Percentiles rank a stretch among this genome's conserved stretches.
These are phyloP conservation scores for Habropoda laboriosa DNA, from an alignment of 1,140 invertebrate genomes.

Conservation along the genomic window DNA sequence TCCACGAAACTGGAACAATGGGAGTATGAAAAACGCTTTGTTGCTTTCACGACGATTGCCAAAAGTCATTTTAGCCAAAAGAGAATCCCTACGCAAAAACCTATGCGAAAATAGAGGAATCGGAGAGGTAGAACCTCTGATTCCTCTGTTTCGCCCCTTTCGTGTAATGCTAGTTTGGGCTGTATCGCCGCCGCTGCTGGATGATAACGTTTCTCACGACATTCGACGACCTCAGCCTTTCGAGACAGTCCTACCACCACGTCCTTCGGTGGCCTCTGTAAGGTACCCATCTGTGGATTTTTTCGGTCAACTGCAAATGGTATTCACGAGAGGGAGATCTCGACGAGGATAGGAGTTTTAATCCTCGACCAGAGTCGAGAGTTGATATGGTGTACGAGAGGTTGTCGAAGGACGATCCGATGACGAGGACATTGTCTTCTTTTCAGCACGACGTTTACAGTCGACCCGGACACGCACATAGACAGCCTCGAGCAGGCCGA, in stretches of 20 bases:
- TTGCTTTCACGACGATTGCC: constrained; percentile 29
- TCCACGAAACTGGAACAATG: neutral
- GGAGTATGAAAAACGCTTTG: constrained; percentile 31
- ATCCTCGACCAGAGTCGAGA: neutral
- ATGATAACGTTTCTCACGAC: constrained; percentile 34
- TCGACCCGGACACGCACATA: constrained; percentile 99
- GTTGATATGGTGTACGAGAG: constrained; percentile 53
- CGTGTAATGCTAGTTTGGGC: constrained; percentile 38
- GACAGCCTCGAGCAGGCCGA: constrained; percentile 99
- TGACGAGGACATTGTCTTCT: constrained; percentile 78
- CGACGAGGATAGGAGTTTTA: neutral
- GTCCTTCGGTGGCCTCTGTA: constrained; percentile 64
- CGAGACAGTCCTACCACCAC: constrained; percentile 38
- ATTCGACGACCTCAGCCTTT: constrained; percentile 38
- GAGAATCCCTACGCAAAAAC: too few relatives aligned
- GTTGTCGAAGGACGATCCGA: constrained; percentile 68
- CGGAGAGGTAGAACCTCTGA: too few relatives aligned
- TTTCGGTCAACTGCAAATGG: neutral
- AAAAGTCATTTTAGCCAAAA: constrained; percentile 22
- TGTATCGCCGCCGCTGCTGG: constrained; percentile 46
- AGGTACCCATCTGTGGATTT: constrained; percentile 26
- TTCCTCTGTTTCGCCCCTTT: neutral
- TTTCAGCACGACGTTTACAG: constrained; percentile 95
- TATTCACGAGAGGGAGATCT: neutral
- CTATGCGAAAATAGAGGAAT: neutral